phyloP scores from a whole-genome alignment of 2,797 vertebrate genomes.

The Sebastes glaucus region DNA sequence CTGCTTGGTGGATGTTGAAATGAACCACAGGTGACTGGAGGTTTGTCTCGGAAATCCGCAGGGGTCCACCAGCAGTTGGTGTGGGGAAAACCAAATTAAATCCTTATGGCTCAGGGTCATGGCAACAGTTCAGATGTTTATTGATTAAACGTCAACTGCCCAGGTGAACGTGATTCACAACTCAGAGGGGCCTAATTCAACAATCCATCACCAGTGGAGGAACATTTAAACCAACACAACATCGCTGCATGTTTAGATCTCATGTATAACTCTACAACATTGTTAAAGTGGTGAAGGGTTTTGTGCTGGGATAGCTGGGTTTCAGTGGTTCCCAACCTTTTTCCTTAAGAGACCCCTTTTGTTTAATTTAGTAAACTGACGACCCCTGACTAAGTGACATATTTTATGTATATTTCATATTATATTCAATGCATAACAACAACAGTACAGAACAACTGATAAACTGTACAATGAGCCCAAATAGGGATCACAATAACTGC shows the following conservation, averaged over 20 bases:
- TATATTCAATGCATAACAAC: no score
- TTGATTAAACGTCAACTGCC: conserved; percentile 93
- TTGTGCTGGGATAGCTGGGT: neutral
- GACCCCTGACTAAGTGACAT: no score
- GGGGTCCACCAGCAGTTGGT: conserved; percentile 67
- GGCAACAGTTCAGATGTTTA: conserved; percentile 87
- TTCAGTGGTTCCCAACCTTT: no score
- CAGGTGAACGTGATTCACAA: conserved; percentile 94
- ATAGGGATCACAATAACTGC: no score
- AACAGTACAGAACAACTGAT: no score
- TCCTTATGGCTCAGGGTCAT: conserved; percentile 84
- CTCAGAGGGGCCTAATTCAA: conserved; percentile 69
- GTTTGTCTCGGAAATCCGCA: conserved; percentile 62
- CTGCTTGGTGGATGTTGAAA: conserved; percentile 51
- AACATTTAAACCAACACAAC: conserved; percentile 69
- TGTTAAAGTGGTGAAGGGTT: neutral
- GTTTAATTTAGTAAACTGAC: no score
- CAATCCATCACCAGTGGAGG: conserved; percentile 73
- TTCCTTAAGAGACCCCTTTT: no score
- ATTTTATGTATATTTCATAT: no score
- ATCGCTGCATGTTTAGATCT: conserved; percentile 38
- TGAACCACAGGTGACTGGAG: conserved; percentile 64
- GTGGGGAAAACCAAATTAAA: conserved; percentile 78
- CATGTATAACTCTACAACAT: neutral
- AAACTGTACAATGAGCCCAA: no score